These are phyloP conservation scores for Zaprionus nigranus DNA, from an alignment of 1,140 invertebrate genomes.

Conservation along the genomic window DNA sequence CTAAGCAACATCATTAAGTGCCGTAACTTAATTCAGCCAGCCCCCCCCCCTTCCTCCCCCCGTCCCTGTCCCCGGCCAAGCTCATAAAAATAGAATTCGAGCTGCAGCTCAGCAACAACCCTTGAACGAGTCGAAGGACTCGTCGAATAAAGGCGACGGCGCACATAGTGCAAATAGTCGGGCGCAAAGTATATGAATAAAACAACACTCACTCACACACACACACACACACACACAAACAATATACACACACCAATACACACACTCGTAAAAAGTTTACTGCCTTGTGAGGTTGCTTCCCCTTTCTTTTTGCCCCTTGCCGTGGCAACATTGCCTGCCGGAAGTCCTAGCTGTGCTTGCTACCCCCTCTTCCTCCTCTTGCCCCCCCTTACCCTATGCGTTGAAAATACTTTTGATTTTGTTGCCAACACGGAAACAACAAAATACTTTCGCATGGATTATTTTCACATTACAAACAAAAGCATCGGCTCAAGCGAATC, in stretches of 20 bases:
- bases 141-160: conserved; percentile 10
- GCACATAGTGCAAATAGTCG: conserved; percentile 52
- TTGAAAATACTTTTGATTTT: conserved; percentile 69
- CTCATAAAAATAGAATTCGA: conserved; percentile 77
- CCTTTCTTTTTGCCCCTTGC: conserved; percentile 54
- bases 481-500: conserved; percentile 36
- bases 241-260: conserved; percentile 35
- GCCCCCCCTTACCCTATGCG: too few species aligned
- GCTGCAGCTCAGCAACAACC: conserved; percentile 53
- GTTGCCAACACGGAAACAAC: conserved; percentile 50
- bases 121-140: conserved; percentile 32
- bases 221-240: conserved; percentile 10
- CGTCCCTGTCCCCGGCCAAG: conserved; percentile 11
- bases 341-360: conserved; percentile 51
- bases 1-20: conserved; percentile 83
- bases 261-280: conserved; percentile 70
- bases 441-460: conserved; percentile 66
- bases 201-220: conserved; percentile 55
- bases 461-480: conserved; percentile 80
- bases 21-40: conserved; percentile 60
- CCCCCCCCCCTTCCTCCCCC: conserved; percentile 1
- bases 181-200: conserved; percentile 66
- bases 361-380: conserved; percentile 4
- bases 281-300: conserved; percentile 15
- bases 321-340: conserved; percentile 52